Base-by-base conservation (phyloP, 2,797 vertebrate genomes). In the Echeneis naucrates region DNA sequence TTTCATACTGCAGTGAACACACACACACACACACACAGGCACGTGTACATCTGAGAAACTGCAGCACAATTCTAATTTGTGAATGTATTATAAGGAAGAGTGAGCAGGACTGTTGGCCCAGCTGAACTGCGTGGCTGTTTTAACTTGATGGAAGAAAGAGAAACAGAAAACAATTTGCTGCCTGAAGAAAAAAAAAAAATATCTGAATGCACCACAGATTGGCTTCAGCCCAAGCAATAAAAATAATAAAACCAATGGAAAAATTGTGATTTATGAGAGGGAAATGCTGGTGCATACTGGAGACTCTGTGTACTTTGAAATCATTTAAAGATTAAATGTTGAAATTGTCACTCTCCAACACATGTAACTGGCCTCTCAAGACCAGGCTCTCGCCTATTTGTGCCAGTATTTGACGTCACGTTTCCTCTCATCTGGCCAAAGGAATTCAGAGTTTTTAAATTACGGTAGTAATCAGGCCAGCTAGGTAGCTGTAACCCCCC, bases 401-500 rank as follows among this genome's bases (percentile, higher is more conserved):
- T 61, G 37, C n/a, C 57, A 74, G 81, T 66, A 65, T 83, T 75
- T 47, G 69, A 72, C 51, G 69, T 72, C 1, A 10, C 17, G 63
- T 69, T 79, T 86, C 68, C 66, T 74, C 61, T 81, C 63, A 62
- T 78, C 51, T 65, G 54, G 64, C 55, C 51, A 10, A n/a, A 67
- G 38, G 23, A 80, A 83, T 72, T 59, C 23, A 37, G 45, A 63
- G 56, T 56, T 85, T 87, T 85, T 75, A 79, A 90, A 88, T 84
- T 65, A 71, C 73, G 50, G 80, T 85, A 66, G 84, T 71, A 88
- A 87, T 91, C 83, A 88, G 56, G 80, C 73, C 62, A 42, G 63
- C 62, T 78, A 44, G 57, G 68, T 68, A 66, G 77, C 75, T 87
- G 70, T 80, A 75, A 87, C 61, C 77, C 55, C 50, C 65, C 40